Conservation (phyloP, 37 sponge, comb jelly and placozoan genomes). For the Crambe crambe region DNA sequence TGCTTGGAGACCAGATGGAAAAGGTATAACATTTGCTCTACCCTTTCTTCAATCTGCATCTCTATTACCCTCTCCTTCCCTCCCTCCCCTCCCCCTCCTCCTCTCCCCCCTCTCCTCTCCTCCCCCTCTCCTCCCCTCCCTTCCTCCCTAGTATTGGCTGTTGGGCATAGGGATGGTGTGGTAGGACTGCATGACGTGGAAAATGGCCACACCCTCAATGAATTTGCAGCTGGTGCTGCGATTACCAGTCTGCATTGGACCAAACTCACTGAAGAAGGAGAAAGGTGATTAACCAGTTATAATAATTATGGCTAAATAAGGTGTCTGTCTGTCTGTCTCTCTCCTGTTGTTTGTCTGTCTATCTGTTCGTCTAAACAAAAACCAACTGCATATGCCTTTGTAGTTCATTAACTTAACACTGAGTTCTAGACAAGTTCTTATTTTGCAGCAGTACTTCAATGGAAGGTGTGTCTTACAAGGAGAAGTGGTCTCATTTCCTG, state of each 20-base stretch:
- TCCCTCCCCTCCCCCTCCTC: not conserved
- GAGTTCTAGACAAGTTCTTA: no score
- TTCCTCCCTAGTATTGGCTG: slow-evolving; percentile 45
- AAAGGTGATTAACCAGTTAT: not conserved
- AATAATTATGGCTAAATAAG: not conserved
- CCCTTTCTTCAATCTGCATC: not conserved
- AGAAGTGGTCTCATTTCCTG: not conserved
- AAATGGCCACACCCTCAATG: slow-evolving; percentile 40
- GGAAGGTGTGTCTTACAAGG: not conserved
- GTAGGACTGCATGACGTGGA: slow-evolving; percentile 57
- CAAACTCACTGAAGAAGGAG: not conserved
- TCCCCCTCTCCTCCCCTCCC: not conserved
- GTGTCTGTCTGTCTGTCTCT: not conserved
- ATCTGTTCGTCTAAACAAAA: not conserved
- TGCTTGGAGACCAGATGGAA: slow-evolving; percentile 82
- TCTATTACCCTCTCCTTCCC: not conserved
- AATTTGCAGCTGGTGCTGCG: slow-evolving; percentile 20
- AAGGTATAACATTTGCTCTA: slow-evolving; percentile 43
- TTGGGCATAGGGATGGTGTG: slow-evolving; percentile 43
- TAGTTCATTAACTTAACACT: not conserved
- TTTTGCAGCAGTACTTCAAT: not conserved
- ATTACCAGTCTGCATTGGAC: slow-evolving; percentile 52
- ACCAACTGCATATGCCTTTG: not conserved
- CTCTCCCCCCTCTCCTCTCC: not conserved
- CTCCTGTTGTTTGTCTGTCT: no score